Percentiles rank a stretch among this genome's conserved stretches.
Conservation (phyloP, 2,113 vertebrate species). For the Naja naja region DNA sequence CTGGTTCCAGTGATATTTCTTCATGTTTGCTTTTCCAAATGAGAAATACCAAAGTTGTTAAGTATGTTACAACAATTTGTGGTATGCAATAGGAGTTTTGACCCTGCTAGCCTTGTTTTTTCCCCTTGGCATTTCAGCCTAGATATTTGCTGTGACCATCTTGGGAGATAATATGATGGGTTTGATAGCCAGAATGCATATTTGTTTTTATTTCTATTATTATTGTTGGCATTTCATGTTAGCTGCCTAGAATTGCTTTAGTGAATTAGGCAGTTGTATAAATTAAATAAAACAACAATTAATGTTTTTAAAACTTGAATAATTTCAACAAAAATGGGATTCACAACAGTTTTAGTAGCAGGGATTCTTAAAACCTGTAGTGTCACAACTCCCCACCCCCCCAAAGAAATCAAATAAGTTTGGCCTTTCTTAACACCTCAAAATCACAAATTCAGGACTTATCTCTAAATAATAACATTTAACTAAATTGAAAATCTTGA, state of each 20-base stretch:
- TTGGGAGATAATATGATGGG: background rate
- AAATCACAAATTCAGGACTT: background rate
- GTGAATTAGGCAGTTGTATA: background rate
- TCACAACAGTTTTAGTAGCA: background rate
- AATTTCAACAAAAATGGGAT: background rate
- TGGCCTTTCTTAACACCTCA: background rate
- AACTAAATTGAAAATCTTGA: background rate
- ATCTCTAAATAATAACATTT: background rate
- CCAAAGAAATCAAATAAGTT: background rate
- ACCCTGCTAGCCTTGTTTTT: background rate
- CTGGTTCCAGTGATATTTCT: background rate
- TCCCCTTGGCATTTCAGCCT: background rate
- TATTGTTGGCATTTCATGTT: background rate
- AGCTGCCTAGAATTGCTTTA: background rate
- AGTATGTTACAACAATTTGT: background rate
- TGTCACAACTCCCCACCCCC: background rate
- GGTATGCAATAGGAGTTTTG: background rate
- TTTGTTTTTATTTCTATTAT: background rate
- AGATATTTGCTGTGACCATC: background rate
- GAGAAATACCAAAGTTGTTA: background rate
- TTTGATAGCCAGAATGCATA: background rate
- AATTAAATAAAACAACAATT: background rate
- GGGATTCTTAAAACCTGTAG: background rate
- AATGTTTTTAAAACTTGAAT: background rate
- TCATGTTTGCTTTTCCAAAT: background rate